Evolutionary conservation across 2,113 vertebrate genomes (phyloP), one percentile per base, ranked within the genome.

Genomic region (Diphyllodes magnificus): DNA sequence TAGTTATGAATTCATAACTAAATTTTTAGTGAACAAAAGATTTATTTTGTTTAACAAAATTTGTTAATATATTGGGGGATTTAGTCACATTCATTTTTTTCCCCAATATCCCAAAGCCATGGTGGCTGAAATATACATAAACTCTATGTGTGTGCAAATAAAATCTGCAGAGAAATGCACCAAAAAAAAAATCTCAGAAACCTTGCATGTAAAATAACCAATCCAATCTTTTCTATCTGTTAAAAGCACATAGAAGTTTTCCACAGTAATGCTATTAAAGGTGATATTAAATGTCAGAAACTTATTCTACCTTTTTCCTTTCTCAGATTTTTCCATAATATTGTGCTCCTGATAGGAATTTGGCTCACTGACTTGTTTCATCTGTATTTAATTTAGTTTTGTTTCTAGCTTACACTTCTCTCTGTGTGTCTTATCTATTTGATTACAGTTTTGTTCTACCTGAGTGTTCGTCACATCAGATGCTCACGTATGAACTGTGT

Each of bases 401-500:
- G 1, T 2, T 76, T 63, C 82, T 51, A 76, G 2, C 3, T 88
- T 63, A 27, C 8, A 20, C 22, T 80, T 47, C 7, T 54, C 12
- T 72, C 8, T 63, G 1, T 10, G 2, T 39, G 12, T 86, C 25
- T 69, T 40, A 20, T 18, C 6, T 49, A 11, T 44, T 51, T 65
- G 4, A 22, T 66, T 49, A 42, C 4, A 25, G 2, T 21, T 75
- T 84, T 31, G 2, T 61, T 69, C n/a, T 33, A 9, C 17, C 4
- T 44, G 11, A 56, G 60, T 11, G 3, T 70, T 82, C 56, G 75
- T 27, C 27, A 40, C 5, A 49, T 20, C 21, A 61, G 40, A n/a
- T n/a, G 6, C 2, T 70, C 24, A 4, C 0, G 0, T 24, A n/a
- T 42, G 1, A 71, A 35, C 27, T 47, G 11, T 10, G 15, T 47